Percentiles rank a stretch among this genome's conserved stretches.
phyloP scores from a whole-genome alignment of 2,888 invertebrate genomes.

The Xanthia togata region DNA sequence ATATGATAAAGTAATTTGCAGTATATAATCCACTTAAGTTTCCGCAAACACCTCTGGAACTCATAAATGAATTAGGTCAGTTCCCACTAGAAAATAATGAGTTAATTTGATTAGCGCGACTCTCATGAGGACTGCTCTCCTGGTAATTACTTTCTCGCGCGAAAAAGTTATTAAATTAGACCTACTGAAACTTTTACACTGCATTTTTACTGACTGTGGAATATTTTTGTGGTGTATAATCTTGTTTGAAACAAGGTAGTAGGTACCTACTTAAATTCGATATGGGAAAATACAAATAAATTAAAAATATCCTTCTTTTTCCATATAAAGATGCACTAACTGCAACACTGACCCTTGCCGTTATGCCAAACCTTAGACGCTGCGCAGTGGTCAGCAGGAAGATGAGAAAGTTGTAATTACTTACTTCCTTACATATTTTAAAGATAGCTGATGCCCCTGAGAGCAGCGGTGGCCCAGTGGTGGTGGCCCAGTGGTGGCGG shows the following conservation, averaged over 20 bases:
- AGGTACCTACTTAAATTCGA: too few relatives aligned
- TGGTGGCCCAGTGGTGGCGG: too few relatives aligned
- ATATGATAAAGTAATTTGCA: slow-evolving; percentile 28
- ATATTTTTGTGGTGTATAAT: background rate
- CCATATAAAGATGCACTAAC: too few relatives aligned
- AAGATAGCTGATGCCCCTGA: too few relatives aligned
- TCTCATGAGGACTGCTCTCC: slow-evolving; percentile 39
- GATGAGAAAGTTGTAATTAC: too few relatives aligned
- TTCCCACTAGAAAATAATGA: slow-evolving; percentile 60
- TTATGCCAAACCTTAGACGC: too few relatives aligned
- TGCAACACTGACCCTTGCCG: too few relatives aligned
- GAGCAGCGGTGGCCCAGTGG: too few relatives aligned
- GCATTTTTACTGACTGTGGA: background rate
- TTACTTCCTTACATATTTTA: too few relatives aligned
- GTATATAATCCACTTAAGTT: slow-evolving; percentile 45
- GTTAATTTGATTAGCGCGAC: slow-evolving; percentile 51
- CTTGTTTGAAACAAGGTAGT: background rate
- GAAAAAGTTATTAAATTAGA: slow-evolving; percentile 24
- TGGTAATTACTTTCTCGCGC: slow-evolving; percentile 34
- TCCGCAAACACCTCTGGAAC: slow-evolving; percentile 31
- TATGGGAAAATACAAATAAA: too few relatives aligned
- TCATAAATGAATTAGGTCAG: slow-evolving; percentile 65
- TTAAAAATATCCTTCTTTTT: too few relatives aligned
- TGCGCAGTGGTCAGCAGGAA: too few relatives aligned
- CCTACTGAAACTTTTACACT: background rate